These are phyloP conservation scores for Psettodes erumei DNA, from an alignment of 2,113 vertebrate genomes.

Conservation along the genomic window DNA sequence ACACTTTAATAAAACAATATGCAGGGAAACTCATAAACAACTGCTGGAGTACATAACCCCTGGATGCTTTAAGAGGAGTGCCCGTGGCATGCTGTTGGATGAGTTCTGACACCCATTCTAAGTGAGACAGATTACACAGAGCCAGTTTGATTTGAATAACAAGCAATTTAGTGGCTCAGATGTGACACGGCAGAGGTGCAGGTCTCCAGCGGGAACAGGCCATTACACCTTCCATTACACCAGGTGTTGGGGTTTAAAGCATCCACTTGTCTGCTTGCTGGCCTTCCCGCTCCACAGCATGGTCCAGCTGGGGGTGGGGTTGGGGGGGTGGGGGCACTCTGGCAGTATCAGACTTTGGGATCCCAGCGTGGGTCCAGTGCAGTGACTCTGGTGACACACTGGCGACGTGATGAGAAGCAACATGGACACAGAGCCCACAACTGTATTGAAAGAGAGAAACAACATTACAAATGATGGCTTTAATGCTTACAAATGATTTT, in stretches of 20 bases:
- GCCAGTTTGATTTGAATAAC: conserved; percentile 66
- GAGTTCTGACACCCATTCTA: conserved; percentile 63
- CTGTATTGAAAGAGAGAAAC: too few relatives aligned
- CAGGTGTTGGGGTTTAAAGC: conserved; percentile 28
- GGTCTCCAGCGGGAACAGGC: conserved; percentile 19
- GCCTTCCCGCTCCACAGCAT: background rate
- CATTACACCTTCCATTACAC: conserved; percentile 18
- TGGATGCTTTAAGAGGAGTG: conserved; percentile 44
- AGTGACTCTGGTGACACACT: background rate
- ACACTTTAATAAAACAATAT: conserved; percentile 36
- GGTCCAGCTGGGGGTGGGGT: conserved; percentile 1
- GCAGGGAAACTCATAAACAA: conserved; percentile 41
- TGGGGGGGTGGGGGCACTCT: background rate
- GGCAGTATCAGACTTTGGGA: background rate
- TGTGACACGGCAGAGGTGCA: conserved; percentile 37
- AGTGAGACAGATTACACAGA: conserved; percentile 72
- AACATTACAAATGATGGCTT: background rate
- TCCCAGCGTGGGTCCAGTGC: background rate
- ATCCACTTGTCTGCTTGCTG: background rate
- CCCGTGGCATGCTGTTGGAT: conserved; percentile 30
- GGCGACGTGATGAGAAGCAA: background rate
- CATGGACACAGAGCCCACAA: background rate
- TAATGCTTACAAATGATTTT: background rate
- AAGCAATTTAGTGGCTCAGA: conserved; percentile 40
- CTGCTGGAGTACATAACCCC: conserved; percentile 28